Evolutionary conservation across 2,113 vertebrate species (phyloP), one percentile per base, ranked within the genome.

Genomic region (Rana temporaria): DNA sequence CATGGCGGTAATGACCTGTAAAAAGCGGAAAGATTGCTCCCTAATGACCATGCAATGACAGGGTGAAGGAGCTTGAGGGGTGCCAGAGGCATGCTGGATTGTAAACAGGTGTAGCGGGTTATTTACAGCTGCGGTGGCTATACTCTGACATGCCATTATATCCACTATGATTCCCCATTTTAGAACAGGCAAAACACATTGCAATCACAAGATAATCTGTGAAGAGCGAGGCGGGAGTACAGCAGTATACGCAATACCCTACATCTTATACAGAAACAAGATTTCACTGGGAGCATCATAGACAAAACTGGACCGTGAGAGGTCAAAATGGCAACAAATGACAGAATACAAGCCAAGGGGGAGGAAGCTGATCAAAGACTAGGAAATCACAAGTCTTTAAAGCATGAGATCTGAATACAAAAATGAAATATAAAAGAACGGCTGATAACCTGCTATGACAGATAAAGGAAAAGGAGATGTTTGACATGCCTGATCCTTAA

Each of bases 1-100:
- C 52, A 57, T 67, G 26, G 52, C 59, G 62, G 55, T 75, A 75
- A 68, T 76, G 81, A 83, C 71, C 62, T 83, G 64, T 52, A 24
- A 83, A 48, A 60, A 60, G 53, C 38, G 52, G 75, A 66, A 48
- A 18, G 24, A 75, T 82, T 42, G 71, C n/a, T 75, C 71, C 71
- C 52, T 16, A 65, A 75, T 67, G 80, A n/a, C 62, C 73, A 7
- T 68, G 22, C 73, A 66, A 32, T 82, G 80, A 82, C 80, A 74
- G 62, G 70, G 60, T 67, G 52, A 76, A 30, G 53, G 62, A 60
- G 55, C 81, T 67, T 67, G 6, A 68, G 65, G 81, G 81, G 32
- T 83, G 72, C 81, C 64, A 68, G 63, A 67, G 64, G 63, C 72
- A 30, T 22, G 62, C 20, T 48, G 63, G 22, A 30, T 59, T 76